Base-by-base conservation (phyloP, 2,797 vertebrate species). In the Schizopygopsis malacanthus region DNA sequence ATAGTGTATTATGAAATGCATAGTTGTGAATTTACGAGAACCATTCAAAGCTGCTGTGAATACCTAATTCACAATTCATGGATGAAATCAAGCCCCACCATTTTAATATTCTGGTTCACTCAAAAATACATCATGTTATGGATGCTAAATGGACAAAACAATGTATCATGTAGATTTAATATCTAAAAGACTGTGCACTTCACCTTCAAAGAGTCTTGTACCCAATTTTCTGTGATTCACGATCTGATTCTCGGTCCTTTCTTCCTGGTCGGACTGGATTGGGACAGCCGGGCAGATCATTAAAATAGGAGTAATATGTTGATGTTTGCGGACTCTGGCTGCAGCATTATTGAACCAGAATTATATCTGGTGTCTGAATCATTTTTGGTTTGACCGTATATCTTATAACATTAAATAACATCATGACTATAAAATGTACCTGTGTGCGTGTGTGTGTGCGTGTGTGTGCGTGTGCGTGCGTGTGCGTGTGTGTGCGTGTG, bases 171-270 rank as follows among this genome's bases (percentile, higher is more conserved):
- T 20, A 28, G 33, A 59, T 43, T 28, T 20, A 63, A 50, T n/a
- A 65, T 63, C 20, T 65, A 54, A 54, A 77, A 67, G 16, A 54
- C 20, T 7, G n/a, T 6, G 11, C 61, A 43, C 33, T 77, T 78
- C 25, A 78, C 43, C 61, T 93, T 93, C 91, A 91, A 91, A 92
- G 91, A 86, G 90, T 90, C 87, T 61, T 92, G 91, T 92, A 93
- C 93, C 91, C 94, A 93, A 92, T 93, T 93, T 80, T 47, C 73
- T 25, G 28, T 2, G 25, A 61, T 61, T 73, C 54, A 8, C 1
- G 6, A 22, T 43, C 22, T 61, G 28, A 72, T 43, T 79, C 59
- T 79, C n/a, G 22, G 41, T 59, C 50, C 41, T 11, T 59, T 59
- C 43, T 70, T 50, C 25, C 70, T 11, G 6, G 45, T 73, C 33